A percentile compares a stretch with the other conserved stretches of the same genome.
These are phyloP conservation scores for Synanthedon tipuliformis DNA, from an alignment of 2,888 invertebrate genomes.

Conservation along the genomic window DNA sequence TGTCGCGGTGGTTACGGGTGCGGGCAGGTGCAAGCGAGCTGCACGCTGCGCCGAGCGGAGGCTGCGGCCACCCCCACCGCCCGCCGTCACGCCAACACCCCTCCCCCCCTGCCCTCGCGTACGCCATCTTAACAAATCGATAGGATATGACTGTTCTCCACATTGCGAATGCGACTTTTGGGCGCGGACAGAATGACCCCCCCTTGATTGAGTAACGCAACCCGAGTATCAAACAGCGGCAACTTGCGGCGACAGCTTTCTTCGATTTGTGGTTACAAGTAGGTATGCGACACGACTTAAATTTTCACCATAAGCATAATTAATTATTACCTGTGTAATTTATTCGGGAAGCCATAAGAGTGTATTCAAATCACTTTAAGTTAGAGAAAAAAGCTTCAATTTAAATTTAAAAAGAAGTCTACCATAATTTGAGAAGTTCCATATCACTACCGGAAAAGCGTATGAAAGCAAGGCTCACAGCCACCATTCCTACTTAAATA, in stretches of 20 bases:
- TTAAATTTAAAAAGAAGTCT: no score
- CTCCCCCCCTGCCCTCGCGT: slow-evolving; percentile 31
- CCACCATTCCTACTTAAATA: slow-evolving; percentile 56
- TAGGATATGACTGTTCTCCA: slow-evolving; percentile 72
- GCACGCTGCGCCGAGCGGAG: slow-evolving; percentile 61
- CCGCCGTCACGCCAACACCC: slow-evolving; percentile 25
- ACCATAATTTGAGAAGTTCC: slow-evolving; percentile 46
- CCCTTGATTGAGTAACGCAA: slow-evolving; percentile 48
- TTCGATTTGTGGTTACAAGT: neutral
- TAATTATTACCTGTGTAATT: no score
- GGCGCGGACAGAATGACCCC: slow-evolving; percentile 62
- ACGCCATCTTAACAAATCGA: slow-evolving; percentile 72
- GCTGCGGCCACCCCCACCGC: slow-evolving; percentile 45
- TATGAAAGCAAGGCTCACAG: slow-evolving; percentile 35
- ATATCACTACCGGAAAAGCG: slow-evolving; percentile 39
- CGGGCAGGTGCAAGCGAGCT: slow-evolving; percentile 63
- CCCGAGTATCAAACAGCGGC: slow-evolving; percentile 28
- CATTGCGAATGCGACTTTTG: slow-evolving; percentile 65
- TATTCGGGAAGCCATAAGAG: no score
- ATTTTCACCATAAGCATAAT: no score
- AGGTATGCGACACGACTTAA: no score
- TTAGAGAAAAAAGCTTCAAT: no score
- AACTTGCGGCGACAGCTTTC: slow-evolving; percentile 6
- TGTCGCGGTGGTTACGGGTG: slow-evolving; percentile 34
- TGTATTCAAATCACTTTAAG: no score